Percentiles rank a stretch among this genome's conserved stretches.
Conservation (phyloP, 1,140 invertebrate genomes). For the Lasioglossum albipes region DNA sequence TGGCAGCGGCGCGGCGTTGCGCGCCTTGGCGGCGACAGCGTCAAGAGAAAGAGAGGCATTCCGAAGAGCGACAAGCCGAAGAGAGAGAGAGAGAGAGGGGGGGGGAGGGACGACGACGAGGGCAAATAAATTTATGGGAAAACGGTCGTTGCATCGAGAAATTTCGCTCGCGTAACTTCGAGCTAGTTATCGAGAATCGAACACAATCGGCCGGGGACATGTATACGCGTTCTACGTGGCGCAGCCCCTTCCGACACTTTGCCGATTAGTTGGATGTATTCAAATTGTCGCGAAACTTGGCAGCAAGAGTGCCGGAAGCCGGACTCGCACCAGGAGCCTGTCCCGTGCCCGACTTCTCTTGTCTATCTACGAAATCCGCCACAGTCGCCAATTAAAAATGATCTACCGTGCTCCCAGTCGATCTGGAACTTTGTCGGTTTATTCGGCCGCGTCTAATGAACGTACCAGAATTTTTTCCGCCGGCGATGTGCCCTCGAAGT, state of each 20-base stretch:
- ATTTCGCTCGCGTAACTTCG: constrained; percentile 57
- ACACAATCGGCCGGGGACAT: constrained; percentile 43
- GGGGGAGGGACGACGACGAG: too few species aligned
- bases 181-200: constrained; percentile 55
- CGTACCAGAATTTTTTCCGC: too few species aligned
- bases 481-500: too few species aligned
- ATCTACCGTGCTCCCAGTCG: too few species aligned
- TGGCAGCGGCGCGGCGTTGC: background rate
- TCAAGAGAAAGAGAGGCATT: too few species aligned
- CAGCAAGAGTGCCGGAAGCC: background rate
- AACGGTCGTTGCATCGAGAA: constrained; percentile 53
- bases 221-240: constrained; percentile 1
- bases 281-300: constrained; percentile 54
- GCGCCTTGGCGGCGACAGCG: background rate
- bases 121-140: too few species aligned
- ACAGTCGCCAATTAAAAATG: too few species aligned
- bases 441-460: too few species aligned
- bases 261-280: constrained; percentile 58
- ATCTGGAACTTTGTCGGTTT: too few species aligned
- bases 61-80: too few species aligned
- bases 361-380: too few species aligned
- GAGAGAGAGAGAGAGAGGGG: background rate
- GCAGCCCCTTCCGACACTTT: constrained; percentile 21
- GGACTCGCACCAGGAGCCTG: background rate
- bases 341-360: too few species aligned